Percentiles rank a stretch among this genome's conserved stretches.
phyloP scores from a whole-genome alignment of 2,888 invertebrate species.

The Harpagoxenus sublaevis region DNA sequence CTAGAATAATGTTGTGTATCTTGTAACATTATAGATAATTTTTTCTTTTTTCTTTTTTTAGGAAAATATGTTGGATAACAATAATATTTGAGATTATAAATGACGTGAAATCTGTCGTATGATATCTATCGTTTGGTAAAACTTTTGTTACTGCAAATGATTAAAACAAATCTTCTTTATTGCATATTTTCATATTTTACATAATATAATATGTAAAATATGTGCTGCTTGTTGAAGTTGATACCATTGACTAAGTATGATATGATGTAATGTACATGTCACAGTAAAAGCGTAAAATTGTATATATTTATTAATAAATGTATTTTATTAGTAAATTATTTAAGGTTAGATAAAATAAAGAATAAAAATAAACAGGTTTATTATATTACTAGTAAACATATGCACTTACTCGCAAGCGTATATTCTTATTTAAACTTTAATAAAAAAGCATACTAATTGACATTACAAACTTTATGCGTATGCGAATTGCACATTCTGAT shows the following conservation, averaged over 20 bases:
- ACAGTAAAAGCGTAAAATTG: constrained; percentile 14
- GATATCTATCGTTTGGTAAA: background rate
- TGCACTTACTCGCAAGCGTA: background rate
- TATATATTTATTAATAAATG: constrained; percentile 5
- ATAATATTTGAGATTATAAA: background rate
- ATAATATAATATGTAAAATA: background rate
- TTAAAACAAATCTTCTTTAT: background rate
- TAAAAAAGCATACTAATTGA: background rate
- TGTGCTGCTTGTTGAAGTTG: background rate
- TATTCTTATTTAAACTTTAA: background rate
- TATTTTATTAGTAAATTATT: background rate
- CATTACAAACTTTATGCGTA: background rate
- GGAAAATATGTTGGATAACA: constrained; percentile 75
- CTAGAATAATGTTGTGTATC: constrained; percentile 62
- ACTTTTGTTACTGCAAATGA: background rate
- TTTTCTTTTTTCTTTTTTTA: constrained; percentile 22
- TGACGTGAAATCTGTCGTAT: background rate
- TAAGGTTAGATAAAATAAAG: background rate
- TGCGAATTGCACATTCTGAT: background rate
- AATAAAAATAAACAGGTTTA: background rate
- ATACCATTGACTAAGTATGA: background rate
- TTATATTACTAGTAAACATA: background rate
- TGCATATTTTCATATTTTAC: constrained; percentile 19
- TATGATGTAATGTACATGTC: background rate
- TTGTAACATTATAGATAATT: constrained; percentile 54